These are phyloP conservation scores for Piprites chloris DNA, from an alignment of 2,113 vertebrate species.

Conservation along the genomic window DNA sequence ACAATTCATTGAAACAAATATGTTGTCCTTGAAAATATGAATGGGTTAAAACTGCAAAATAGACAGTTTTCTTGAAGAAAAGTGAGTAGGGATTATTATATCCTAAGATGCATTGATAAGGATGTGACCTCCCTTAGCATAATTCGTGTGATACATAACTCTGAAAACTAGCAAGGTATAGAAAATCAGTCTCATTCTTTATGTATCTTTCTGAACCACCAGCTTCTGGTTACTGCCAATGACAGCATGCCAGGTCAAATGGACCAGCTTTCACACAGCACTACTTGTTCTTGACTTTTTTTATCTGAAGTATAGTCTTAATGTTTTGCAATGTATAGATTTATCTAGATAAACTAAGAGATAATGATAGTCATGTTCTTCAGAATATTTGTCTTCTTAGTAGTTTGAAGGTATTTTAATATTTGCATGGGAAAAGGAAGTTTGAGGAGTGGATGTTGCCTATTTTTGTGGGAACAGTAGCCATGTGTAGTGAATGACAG, in stretches of 20 bases:
- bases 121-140: neutral
- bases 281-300: neutral
- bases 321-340: neutral
- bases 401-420: neutral
- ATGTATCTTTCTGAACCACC: neutral
- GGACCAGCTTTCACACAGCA: neutral
- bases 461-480: neutral
- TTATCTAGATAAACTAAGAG: neutral
- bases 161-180: neutral
- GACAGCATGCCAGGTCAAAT: neutral
- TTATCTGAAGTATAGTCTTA: neutral
- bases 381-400: neutral
- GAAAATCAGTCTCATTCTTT: neutral
- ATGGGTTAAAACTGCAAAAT: accelerated
- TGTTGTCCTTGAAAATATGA: neutral
- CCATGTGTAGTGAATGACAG: neutral
- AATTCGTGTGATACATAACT: neutral
- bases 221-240: neutral
- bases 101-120: neutral
- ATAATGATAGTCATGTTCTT: neutral
- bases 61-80: neutral
- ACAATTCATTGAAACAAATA: neutral
- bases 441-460: neutral
- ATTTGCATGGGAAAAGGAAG: neutral
- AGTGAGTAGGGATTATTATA: neutral